Base-by-base conservation (phyloP, 2,113 vertebrate species). In the Leuciscus idus region DNA sequence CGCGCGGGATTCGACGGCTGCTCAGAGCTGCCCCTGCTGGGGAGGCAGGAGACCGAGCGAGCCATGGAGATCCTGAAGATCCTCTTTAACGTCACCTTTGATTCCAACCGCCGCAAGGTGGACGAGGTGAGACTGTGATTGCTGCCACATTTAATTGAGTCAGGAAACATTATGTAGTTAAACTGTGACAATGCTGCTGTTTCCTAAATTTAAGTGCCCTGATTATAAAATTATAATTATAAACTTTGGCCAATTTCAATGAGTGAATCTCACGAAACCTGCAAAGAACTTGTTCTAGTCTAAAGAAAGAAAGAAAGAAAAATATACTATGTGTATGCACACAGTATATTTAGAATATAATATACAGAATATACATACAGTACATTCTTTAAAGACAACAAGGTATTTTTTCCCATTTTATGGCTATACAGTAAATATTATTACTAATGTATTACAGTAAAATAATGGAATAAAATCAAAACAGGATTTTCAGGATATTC, bases 11-110 rank as follows among this genome's bases (percentile, higher is more conserved):
- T 92, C 68, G 89, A 86, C 0, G 89, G 90, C 0, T 81, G 57
- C 0, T 89, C 91, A 0, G 91, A 93, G 6, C 90, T 96, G 43
- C 95, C 92, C 0, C 94, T 92, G 5, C 91, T 99, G 57, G 95
- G 95, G 66, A 93, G 95, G 2, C 93, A 96, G 86, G 95, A 97
- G 90, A 95, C 95, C 0, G 97, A 98, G 87, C 91, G 94, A 6
- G 95, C 95, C 88, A 98, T 98, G 97, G 98, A 98, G 91, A 96
- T 97, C 87, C 95, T 99, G 80, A 99, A 99, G 91, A 97, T 98
- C 90, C 96, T 99, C 59, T 99, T 99, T 91, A 99, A 98, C 52
- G 94, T 98, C 92, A 99, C 97, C 17, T 97, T 97, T 52, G 96
- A 98, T 86, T 95, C 93, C 50, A 89, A 92, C 91, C 96, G 90